Percentiles rank a stretch among this genome's conserved stretches.
Conservation (phyloP, 2,797 vertebrate species). For the Echiichthys vipera region DNA sequence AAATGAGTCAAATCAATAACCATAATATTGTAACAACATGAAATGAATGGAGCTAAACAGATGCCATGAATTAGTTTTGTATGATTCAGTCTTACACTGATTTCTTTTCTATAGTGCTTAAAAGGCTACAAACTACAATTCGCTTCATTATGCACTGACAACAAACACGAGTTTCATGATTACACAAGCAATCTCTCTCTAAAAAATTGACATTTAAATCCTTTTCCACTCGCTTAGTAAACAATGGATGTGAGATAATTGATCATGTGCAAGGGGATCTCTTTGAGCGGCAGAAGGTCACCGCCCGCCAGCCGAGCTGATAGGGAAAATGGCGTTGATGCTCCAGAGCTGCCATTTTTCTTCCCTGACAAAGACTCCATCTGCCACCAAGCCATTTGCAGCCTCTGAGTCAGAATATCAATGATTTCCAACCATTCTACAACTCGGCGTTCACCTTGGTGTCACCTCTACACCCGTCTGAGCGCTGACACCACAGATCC, state of each 20-base stretch:
- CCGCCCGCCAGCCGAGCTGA: constrained; percentile 83
- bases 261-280: constrained; percentile 82
- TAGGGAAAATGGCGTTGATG: constrained; percentile 86
- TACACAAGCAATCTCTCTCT: constrained; percentile 35
- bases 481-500: constrained; percentile 85
- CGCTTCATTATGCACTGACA: constrained; percentile 20
- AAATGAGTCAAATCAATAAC: constrained; percentile 28
- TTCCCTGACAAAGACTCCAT: constrained; percentile 98
- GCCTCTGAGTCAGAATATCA: constrained; percentile 95
- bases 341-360: constrained; percentile 94
- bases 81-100: not conserved
- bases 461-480: constrained; percentile 87
- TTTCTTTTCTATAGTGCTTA: constrained; percentile 3
- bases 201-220: constrained; percentile 64
- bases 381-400: constrained; percentile 94
- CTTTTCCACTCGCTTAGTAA: constrained; percentile 70
- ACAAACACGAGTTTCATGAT: constrained; percentile 31
- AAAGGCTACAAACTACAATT: constrained; percentile 9
- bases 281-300: constrained; percentile 89
- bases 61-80: constrained; percentile 14
- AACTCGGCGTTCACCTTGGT: constrained; percentile 93
- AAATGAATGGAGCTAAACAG: constrained; percentile 28
- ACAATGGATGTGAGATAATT: constrained; percentile 84
- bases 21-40: constrained; percentile 4
- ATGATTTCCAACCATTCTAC: constrained; percentile 93